A percentile compares a stretch with the other conserved stretches of the same genome.
Conservation (phyloP, 2,888 invertebrate species). For the Cantharis lateralis region DNA sequence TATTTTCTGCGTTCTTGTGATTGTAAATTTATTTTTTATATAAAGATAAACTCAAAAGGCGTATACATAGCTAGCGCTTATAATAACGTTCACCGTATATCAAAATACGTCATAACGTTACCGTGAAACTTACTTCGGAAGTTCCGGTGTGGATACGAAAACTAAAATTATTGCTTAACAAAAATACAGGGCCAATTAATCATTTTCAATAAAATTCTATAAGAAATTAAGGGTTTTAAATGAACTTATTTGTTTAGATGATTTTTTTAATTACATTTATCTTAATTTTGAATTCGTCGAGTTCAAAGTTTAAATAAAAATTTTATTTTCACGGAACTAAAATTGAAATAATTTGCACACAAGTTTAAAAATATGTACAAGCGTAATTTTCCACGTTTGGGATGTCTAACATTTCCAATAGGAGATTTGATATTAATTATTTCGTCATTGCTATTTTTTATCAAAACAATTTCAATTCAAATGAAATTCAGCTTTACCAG, state of each 20-base stretch:
- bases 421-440: too few species aligned
- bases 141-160: slow-evolving; percentile 52
- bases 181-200: slow-evolving; percentile 50
- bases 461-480: too few species aligned
- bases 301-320: too few species aligned
- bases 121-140: slow-evolving; percentile 51
- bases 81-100: slow-evolving; percentile 37
- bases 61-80: slow-evolving; percentile 25
- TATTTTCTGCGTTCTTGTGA: neutral
- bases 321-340: too few species aligned
- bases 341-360: too few species aligned
- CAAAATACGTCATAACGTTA: slow-evolving; percentile 38
- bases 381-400: too few species aligned
- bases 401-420: too few species aligned
- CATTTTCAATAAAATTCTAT: slow-evolving; percentile 46
- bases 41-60: slow-evolving; percentile 21
- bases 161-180: slow-evolving; percentile 51
- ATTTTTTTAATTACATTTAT: neutral
- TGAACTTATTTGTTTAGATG: neutral
- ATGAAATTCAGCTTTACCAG: too few species aligned
- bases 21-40: slow-evolving; percentile 1
- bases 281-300: too few species aligned
- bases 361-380: too few species aligned
- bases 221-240: slow-evolving; percentile 43
- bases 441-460: too few species aligned